Evolutionary conservation across 2,888 invertebrate species (phyloP).

Genomic region (Drosophila percnosoma): DNA sequence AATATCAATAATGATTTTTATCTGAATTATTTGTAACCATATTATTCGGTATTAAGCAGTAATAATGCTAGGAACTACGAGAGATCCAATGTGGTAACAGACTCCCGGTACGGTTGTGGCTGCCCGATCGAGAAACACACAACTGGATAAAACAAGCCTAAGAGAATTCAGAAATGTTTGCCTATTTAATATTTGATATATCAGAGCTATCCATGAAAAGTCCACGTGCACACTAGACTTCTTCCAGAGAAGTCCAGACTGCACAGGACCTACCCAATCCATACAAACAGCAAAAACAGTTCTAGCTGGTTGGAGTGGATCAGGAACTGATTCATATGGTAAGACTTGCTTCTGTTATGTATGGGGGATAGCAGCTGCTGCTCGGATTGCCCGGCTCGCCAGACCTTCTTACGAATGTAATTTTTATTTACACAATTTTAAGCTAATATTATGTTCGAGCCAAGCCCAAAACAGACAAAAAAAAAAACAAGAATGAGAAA

Average conservation of each 20-base stretch:
- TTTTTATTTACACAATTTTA: constrained; percentile 81
- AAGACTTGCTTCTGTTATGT: constrained; percentile 11
- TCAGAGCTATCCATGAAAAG: background rate
- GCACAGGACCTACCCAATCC: constrained; percentile 7
- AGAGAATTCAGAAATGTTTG: background rate
- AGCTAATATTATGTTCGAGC: constrained; percentile 78
- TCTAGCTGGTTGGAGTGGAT: constrained; percentile 18
- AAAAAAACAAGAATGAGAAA: constrained; percentile 13
- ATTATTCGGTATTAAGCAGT: background rate
- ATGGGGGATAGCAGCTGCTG: constrained; percentile 53
- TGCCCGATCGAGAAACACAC: background rate
- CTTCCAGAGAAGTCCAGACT: background rate
- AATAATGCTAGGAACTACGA: background rate
- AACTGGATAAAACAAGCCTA: background rate
- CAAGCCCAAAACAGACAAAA: constrained; percentile 60
- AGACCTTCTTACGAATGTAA: constrained; percentile 78
- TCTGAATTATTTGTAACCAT: background rate
- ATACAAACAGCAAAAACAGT: constrained; percentile 53
- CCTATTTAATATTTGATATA: background rate
- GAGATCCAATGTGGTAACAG: background rate
- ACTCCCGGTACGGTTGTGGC: background rate
- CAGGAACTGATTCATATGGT: constrained; percentile 50
- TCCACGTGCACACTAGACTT: background rate
- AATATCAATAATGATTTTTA: background rate
- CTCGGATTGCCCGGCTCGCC: constrained; percentile 20